Evolutionary conservation across 2,888 invertebrate genomes (phyloP).

Genomic region (Heteromurus nitidus): DNA sequence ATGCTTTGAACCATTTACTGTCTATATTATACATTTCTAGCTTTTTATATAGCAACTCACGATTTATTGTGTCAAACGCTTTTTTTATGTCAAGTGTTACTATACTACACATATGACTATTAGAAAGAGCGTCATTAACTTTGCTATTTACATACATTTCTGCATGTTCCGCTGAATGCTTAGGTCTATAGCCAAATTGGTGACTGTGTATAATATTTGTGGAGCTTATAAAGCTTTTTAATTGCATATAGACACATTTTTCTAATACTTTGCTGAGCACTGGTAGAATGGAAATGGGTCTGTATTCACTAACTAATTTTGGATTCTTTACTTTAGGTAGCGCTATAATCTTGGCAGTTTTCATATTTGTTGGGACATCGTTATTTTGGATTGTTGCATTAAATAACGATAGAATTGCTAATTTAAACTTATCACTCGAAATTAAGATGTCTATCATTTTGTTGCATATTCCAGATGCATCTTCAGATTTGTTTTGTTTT

Average conservation of each 20-base stretch:
- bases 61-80: slow-evolving; percentile 32
- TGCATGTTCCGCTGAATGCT: slow-evolving; percentile 39
- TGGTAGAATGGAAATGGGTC: slow-evolving; percentile 58
- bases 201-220: slow-evolving; percentile 23
- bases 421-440: not conserved
- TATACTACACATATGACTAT: not conserved
- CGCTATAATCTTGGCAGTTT: slow-evolving; percentile 45
- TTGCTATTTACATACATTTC: slow-evolving; percentile 5
- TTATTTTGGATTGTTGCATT: not conserved
- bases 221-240: not conserved
- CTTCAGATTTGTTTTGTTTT: slow-evolving; percentile 19
- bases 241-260: slow-evolving; percentile 38
- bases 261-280: slow-evolving; percentile 54
- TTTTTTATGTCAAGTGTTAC: slow-evolving; percentile 48
- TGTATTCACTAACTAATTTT: slow-evolving; percentile 10
- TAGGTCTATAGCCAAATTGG: slow-evolving; percentile 44
- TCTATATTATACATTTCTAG: slow-evolving; percentile 25
- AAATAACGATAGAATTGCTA: not conserved
- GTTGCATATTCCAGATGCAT: slow-evolving; percentile 18
- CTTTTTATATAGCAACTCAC: slow-evolving; percentile 11
- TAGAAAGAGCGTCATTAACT: not conserved
- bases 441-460: slow-evolving; percentile 17
- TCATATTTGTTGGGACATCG: slow-evolving; percentile 26
- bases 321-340: slow-evolving; percentile 28
- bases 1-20: slow-evolving; percentile 9